Evolutionary conservation across 1,140 invertebrate species (phyloP), one percentile per base, ranked within the genome.

Genomic region (Drosophila littoralis): DNA sequence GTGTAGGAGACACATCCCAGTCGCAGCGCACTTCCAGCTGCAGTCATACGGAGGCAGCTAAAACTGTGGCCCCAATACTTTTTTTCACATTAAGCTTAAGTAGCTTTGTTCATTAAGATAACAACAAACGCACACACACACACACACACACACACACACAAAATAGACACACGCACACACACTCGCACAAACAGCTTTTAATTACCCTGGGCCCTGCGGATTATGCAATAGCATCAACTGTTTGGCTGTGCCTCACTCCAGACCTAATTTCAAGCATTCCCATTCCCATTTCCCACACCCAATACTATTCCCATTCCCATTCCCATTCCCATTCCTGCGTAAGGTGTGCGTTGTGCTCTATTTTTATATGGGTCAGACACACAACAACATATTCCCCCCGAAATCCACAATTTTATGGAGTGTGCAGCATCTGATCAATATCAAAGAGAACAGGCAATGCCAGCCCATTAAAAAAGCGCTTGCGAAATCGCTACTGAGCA

Each of bases 21-120:
- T 22, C 61, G 38, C 36, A 54, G 1, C 6, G 7, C 9, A 17
- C 38, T 8, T 33, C 51, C 52, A 46, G n/a, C 35, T 59, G 17
- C 12, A 51, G 6, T 48, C 42, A 12, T 45, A 55, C 52, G 8
- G 32, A 2, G 28, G 12, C 40, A 35, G 7, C 40, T 52, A 57
- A 35, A 68, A 65, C 38, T 71, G 63, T 78, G 77, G 71, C 79
- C 79, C 54, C 77, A 81, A 81, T 81, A 82, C 17, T 15, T 75
- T 75, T 60, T 68, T 65, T 68, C 69, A 82, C 79, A 81, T 81
- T 82, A 78, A 82, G 75, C 79, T 57, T 81, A 82, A 81, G 79
- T 81, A 81, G 79, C 79, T 81, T 81, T 81, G 55, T 69, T 81
- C 79, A 81, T 81, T 81, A 81, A 81, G 79, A 81, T 81, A 74